These are phyloP conservation scores for Gadopsis bispinosus DNA, from an alignment of 2,797 vertebrate species.

Conservation along the genomic window DNA sequence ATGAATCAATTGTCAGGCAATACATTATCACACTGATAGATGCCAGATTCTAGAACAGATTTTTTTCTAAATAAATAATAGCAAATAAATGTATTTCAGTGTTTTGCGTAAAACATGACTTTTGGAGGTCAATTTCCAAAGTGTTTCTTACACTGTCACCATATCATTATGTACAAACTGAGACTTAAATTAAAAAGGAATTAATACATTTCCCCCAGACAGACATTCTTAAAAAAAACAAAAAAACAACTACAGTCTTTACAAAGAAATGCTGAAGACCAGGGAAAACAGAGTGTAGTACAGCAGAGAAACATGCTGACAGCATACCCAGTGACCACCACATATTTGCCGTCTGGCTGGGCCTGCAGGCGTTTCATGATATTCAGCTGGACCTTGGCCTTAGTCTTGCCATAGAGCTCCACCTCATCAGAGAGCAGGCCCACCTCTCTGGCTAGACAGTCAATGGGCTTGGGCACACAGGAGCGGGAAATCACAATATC, in stretches of 20 bases:
- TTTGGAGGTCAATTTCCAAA: background rate
- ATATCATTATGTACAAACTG: background rate
- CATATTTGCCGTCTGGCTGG: conserved; percentile 93
- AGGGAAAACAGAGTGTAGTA: background rate
- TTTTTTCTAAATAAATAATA: background rate
- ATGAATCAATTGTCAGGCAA: background rate
- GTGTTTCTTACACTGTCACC: background rate
- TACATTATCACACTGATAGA: background rate
- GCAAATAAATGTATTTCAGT: background rate
- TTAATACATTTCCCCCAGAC: background rate
- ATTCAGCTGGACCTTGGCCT: conserved; percentile 93
- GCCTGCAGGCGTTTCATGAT: conserved; percentile 88
- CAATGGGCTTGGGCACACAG: conserved; percentile 89
- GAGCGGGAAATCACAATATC: conserved; percentile 96
- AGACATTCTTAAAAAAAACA: background rate
- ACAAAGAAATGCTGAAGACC: too few relatives aligned
- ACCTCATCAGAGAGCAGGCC: conserved; percentile 92
- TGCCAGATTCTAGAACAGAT: background rate
- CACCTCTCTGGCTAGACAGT: conserved; percentile 88
- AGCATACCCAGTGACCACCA: conserved; percentile 95
- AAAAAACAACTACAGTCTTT: too few relatives aligned
- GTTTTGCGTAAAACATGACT: background rate
- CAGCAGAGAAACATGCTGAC: background rate
- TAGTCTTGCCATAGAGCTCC: conserved; percentile 93
- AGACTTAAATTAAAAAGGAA: background rate